A percentile compares a stretch with the other conserved stretches of the same genome.
Conservation (phyloP, 2,888 invertebrate genomes). For the Lasioglossum zephyrum region DNA sequence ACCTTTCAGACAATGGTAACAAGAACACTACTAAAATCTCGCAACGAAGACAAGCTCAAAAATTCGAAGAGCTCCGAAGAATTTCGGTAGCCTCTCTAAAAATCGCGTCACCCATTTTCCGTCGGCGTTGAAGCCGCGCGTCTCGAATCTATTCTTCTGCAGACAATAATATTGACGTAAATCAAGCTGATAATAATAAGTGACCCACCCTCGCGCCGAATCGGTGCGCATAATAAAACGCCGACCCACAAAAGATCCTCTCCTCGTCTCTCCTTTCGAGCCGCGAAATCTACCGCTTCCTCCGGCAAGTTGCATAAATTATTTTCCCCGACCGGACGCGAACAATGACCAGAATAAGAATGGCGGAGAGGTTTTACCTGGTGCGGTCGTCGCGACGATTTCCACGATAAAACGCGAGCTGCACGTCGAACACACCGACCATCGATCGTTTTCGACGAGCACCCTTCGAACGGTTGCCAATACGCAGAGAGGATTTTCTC, state of each 20-base stretch:
- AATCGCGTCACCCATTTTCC: not conserved
- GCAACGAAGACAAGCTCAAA: not conserved
- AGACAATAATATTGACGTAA: constrained; percentile 10
- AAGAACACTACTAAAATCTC: not conserved
- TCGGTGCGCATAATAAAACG: constrained; percentile 19
- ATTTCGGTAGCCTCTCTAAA: not conserved
- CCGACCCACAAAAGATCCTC: constrained; percentile 13
- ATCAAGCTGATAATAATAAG: constrained; percentile 9
- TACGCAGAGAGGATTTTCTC: constrained; percentile 4
- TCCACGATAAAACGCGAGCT: constrained; percentile 53
- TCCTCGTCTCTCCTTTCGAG: not conserved
- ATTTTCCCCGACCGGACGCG: constrained; percentile 51
- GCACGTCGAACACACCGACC: constrained; percentile 45
- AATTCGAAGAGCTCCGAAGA: not conserved
- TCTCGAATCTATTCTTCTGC: not conserved
- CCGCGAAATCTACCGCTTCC: constrained; percentile 55
- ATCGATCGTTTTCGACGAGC: constrained; percentile 34
- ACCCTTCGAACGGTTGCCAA: not conserved
- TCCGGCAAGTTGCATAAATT: constrained; percentile 58
- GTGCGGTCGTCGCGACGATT: constrained; percentile 49
- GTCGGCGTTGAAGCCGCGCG: not conserved
- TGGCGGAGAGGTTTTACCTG: constrained; percentile 58
- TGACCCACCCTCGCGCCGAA: constrained; percentile 1
- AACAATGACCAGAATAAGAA: constrained; percentile 46
- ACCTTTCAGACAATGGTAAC: not conserved